These are phyloP conservation scores for Callaeas wilsoni DNA, from an alignment of 2,113 vertebrate genomes.

Conservation along the genomic window DNA sequence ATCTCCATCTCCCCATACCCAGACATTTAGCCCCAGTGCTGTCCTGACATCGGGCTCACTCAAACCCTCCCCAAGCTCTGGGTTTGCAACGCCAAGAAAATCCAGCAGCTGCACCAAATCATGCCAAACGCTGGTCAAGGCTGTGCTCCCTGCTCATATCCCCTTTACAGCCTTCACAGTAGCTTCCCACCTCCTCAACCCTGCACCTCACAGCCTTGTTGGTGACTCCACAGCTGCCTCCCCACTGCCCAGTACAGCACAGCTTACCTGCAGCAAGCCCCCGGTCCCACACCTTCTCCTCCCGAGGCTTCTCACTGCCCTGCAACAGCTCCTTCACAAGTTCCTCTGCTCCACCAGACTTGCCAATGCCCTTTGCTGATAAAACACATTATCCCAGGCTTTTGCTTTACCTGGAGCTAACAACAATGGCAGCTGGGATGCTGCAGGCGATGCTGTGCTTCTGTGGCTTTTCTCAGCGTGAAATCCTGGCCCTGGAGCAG, in stretches of 20 bases:
- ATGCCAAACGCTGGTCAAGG: accelerated
- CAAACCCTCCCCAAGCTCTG: not conserved
- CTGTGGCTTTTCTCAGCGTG: not conserved
- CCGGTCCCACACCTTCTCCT: not conserved
- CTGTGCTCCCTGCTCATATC: not conserved
- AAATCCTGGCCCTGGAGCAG: not conserved
- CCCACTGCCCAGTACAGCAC: not conserved
- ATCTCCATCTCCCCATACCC: not conserved
- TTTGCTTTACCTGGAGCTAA: not conserved
- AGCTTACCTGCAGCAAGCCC: not conserved
- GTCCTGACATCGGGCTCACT: accelerated
- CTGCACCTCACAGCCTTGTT: not conserved
- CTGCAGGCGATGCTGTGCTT: not conserved
- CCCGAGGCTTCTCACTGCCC: accelerated
- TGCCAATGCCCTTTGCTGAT: not conserved
- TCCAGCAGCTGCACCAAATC: accelerated
- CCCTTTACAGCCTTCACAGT: not conserved
- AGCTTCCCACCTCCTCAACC: not conserved
- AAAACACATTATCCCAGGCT: not conserved
- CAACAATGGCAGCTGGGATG: not conserved
- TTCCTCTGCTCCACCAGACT: not conserved
- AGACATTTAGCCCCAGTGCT: accelerated
- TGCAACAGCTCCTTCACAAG: not conserved
- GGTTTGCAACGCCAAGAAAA: not conserved
- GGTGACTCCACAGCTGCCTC: not conserved